phyloP scores from a whole-genome alignment of 2,888 invertebrate species.

The Imbricaverruca yamaguchii region DNA sequence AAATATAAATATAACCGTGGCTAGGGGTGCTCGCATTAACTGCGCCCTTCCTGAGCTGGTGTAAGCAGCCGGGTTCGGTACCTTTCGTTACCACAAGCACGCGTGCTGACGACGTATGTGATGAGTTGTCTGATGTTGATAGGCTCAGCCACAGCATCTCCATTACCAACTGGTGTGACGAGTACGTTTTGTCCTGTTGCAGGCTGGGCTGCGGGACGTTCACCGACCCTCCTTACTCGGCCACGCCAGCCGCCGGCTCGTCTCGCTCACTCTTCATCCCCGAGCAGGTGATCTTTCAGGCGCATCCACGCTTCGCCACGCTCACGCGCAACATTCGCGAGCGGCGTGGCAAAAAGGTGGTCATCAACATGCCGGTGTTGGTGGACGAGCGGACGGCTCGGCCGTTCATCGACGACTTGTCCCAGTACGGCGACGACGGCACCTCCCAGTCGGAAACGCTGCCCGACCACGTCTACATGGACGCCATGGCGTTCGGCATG shows the following conservation, averaged over 20 bases:
- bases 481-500: constrained; percentile 99
- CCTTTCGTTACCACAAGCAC: too few species aligned
- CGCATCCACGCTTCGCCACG: constrained; percentile 93
- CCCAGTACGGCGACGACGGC: constrained; percentile 52
- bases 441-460: constrained; percentile 57
- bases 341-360: constrained; percentile 87
- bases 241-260: constrained; percentile 62
- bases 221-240: constrained; percentile 67
- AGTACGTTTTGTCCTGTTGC: constrained; percentile 22
- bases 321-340: constrained; percentile 86
- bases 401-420: constrained; percentile 62
- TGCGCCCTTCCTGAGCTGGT: too few species aligned
- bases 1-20: too few species aligned
- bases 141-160: too few species aligned
- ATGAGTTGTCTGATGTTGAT: too few species aligned
- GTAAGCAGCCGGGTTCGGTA: too few species aligned
- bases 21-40: too few species aligned
- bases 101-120: too few species aligned
- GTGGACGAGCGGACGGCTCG: constrained; percentile 76
- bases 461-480: constrained; percentile 93
- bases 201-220: constrained; percentile 83
- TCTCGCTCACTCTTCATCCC: constrained; percentile 82
- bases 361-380: constrained; percentile 95
- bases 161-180: too few species aligned
- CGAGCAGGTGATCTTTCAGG: constrained; percentile 84